These are phyloP conservation scores for Operophtera brumata DNA, from an alignment of 2,888 invertebrate species.

Conservation along the genomic window DNA sequence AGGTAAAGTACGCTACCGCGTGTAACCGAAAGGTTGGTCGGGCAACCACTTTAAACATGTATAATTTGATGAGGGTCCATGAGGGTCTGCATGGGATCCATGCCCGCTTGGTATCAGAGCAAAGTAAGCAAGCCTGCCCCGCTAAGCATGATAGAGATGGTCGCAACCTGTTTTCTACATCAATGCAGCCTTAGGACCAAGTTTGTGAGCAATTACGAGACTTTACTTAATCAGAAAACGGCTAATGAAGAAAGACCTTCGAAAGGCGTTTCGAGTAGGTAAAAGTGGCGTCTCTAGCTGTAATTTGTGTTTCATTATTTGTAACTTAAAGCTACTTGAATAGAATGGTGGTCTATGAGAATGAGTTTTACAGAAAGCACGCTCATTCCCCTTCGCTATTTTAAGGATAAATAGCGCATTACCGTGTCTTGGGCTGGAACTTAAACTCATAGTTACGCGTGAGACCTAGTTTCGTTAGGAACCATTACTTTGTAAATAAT, in stretches of 20 bases:
- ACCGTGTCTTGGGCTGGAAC: neutral
- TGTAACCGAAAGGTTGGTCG: too few relatives aligned
- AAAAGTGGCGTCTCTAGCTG: neutral
- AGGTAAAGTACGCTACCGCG: too few relatives aligned
- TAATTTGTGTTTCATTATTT: too few relatives aligned
- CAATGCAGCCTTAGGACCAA: neutral
- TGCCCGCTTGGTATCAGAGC: neutral
- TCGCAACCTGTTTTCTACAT: neutral
- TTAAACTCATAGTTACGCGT: neutral
- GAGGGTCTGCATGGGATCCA: neutral
- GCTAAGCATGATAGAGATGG: neutral
- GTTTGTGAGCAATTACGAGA: conserved; percentile 5
- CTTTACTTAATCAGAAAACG: conserved; percentile 5
- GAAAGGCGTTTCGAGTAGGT: neutral
- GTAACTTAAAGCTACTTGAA: too few relatives aligned
- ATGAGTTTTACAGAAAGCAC: neutral
- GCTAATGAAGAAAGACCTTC: conserved; percentile 9
- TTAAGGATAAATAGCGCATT: neutral
- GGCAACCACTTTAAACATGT: too few relatives aligned
- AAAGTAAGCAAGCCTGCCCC: neutral
- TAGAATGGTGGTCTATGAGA: too few relatives aligned
- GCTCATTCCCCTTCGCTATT: too few relatives aligned
- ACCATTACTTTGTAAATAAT: neutral
- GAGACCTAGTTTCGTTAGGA: neutral
- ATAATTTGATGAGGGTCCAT: too few relatives aligned